Base-by-base conservation (phyloP, 1,140 invertebrate genomes). In the Limonius californicus region DNA sequence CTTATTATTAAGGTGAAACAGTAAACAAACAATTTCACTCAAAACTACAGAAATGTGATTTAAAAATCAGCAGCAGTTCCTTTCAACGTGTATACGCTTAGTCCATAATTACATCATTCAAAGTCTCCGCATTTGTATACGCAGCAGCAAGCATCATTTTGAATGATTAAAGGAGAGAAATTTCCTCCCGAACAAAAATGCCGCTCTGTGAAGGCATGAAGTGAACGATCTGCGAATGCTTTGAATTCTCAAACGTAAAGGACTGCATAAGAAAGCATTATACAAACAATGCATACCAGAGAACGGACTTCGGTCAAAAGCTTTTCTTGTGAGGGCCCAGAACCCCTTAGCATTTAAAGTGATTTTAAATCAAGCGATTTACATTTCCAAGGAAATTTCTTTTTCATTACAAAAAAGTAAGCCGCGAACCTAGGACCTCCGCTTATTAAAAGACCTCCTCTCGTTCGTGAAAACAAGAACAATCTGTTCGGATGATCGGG, bases 271-370 rank as follows among this genome's bases (percentile, higher is more conserved):
- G 68, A 72, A 72, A 70, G 67, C 64, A 70, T 72, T 72, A 67
- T 64, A 70, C 70, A 72, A 72, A 72, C 70, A 72, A 72, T 72
- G 70, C 66, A 70, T 62, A 64, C 66, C 63, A 57, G 64, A 67
- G 63, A 67, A 67, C 57, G 62, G 63, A 62, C 53, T 59, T 62
- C 50, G 62, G 58, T 64, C 63, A 50, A 50, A 50, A 50, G 45
- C 64, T 66, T 61, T 61, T 21, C 20, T 50, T 18, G 35, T 15
- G 23, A 63, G 62, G 66, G 69, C 62, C 63, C 59, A 45, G 60
- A 69, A 64, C 63, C 68, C 62, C 66, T 72, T 72, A 72, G 71
- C 71, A 72, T 72, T 72, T 72, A 72, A 72, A 72, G 69, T 70
- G 71, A 72, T 71, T 70, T 68, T 66, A 69, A 69, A 71, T 72